These are phyloP conservation scores for Beaufortia kweichowensis DNA, from an alignment of 2,113 vertebrate species.

Conservation along the genomic window DNA sequence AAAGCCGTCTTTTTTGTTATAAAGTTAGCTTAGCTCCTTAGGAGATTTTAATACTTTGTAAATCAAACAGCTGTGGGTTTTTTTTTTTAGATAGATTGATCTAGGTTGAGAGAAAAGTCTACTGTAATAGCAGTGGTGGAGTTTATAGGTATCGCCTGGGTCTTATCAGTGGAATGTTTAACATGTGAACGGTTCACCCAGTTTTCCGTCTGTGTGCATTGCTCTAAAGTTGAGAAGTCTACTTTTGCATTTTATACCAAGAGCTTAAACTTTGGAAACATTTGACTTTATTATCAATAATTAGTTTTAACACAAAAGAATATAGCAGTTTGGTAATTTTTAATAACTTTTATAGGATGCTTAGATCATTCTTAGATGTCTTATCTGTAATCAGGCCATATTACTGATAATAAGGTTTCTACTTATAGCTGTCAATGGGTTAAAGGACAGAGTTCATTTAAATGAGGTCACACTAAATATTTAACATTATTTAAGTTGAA, in stretches of 20 bases:
- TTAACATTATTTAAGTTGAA: neutral
- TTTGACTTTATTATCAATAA: neutral
- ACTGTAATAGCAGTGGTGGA: neutral
- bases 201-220: neutral
- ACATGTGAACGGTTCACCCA: slow-evolving; percentile 1
- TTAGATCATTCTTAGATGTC: neutral
- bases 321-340: neutral
- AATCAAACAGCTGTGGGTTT: slow-evolving; percentile 42
- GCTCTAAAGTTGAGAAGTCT: neutral
- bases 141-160: neutral
- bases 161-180: slow-evolving; percentile 25
- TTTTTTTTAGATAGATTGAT: neutral
- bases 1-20: neutral
- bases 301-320: neutral
- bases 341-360: slow-evolving; percentile 3
- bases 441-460: slow-evolving; percentile 30
- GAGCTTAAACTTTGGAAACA: neutral
- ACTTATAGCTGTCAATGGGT: neutral
- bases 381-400: slow-evolving; percentile 35
- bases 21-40: slow-evolving; percentile 4
- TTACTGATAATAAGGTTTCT: slow-evolving; percentile 15
- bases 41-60: slow-evolving; percentile 24
- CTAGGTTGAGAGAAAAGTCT: slow-evolving; percentile 1
- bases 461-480: neutral
- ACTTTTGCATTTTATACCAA: neutral